These are phyloP conservation scores for Sterna hirundo DNA, from an alignment of 2,113 vertebrate species.

Conservation along the genomic window DNA sequence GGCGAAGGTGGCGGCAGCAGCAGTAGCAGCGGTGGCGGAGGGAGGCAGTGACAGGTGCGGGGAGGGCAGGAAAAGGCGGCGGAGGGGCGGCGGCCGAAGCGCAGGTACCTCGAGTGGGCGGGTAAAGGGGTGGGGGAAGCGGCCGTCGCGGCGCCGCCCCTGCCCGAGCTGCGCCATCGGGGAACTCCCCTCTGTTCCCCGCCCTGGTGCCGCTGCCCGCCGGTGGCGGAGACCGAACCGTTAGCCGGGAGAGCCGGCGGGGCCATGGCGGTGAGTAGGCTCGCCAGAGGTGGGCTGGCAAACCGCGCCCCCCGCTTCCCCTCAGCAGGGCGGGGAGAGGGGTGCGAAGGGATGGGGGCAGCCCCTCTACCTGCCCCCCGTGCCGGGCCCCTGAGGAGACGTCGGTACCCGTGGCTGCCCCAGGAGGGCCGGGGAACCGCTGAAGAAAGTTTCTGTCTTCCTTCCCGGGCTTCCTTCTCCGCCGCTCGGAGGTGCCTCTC, in stretches of 20 bases:
- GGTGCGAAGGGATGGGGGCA: background rate
- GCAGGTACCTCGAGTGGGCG: slow-evolving; percentile 26
- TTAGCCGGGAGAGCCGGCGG: slow-evolving; percentile 29
- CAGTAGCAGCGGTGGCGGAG: background rate
- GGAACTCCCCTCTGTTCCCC: slow-evolving; percentile 4
- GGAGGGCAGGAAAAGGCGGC: background rate
- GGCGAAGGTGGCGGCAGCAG: background rate
- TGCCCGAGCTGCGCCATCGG: slow-evolving; percentile 35
- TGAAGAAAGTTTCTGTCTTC: slow-evolving; percentile 14
- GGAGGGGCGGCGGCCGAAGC: background rate
- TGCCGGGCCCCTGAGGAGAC: background rate
- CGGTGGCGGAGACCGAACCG: slow-evolving; percentile 13
- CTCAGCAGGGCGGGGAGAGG: background rate
- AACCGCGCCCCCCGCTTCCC: background rate
- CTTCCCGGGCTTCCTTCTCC: background rate
- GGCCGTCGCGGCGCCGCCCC: slow-evolving; percentile 1
- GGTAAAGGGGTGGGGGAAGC: background rate
- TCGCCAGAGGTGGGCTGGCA: background rate
- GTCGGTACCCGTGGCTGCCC: background rate
- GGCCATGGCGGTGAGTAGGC: slow-evolving; percentile 55
- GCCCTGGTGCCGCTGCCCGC: slow-evolving; percentile 16
- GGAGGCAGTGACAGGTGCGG: background rate
- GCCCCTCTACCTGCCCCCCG: background rate
- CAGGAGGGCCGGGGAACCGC: background rate
- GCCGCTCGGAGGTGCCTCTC: background rate